Base-by-base conservation (phyloP, 1,140 invertebrate genomes). In the Drosophila jambulina region DNA sequence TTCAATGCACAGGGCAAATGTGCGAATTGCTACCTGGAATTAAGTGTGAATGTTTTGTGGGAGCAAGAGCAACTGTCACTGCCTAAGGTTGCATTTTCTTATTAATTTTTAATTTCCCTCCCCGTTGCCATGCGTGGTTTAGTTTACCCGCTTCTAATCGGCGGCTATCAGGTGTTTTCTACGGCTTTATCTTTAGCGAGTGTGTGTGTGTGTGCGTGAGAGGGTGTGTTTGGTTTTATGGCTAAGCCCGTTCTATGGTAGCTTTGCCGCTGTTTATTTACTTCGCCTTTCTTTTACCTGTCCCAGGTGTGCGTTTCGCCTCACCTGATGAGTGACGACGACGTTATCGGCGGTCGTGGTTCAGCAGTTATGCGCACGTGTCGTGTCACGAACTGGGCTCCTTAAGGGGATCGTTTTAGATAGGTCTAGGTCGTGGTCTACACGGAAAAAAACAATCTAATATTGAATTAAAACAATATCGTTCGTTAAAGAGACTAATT, bases 1-100 rank as follows among this genome's bases (percentile, higher is more conserved):
- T 19, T 71, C 21, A 67, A 43, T 65, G 46, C 32, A 12, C 9
- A 27, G 59, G 6, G 1, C 7, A 63, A 74, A 69, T 64, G 48
- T 75, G 67, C 19, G 13, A 70, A 56, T 36, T 68, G 62, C 63
- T 46, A 64, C 64, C 64, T 38, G 32, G 15, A 38, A 25, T 27
- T 25, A 29, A 19, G 36, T 45, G 42, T 65, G 49, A 45, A n/a
- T 53, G 25, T 40, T 45, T 17, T 60, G 48, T 87, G 83, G 71
- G 83, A 87, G 64, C 49, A n/a, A 19, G 23, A 62, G 38, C 83
- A 87, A 70, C 76, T 88, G 83, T 58, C 76, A 17, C 13, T 3
- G 34, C 13, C 23, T 54, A 23, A 68, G 21, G 27, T 32, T 36
- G 21, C 54, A 76, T 59, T 81, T 85, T 81, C 67, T 23, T 56